Evolutionary conservation across 2,888 invertebrate genomes (phyloP), one percentile per base, ranked within the genome.

Genomic region (Pterostichus madidus): DNA sequence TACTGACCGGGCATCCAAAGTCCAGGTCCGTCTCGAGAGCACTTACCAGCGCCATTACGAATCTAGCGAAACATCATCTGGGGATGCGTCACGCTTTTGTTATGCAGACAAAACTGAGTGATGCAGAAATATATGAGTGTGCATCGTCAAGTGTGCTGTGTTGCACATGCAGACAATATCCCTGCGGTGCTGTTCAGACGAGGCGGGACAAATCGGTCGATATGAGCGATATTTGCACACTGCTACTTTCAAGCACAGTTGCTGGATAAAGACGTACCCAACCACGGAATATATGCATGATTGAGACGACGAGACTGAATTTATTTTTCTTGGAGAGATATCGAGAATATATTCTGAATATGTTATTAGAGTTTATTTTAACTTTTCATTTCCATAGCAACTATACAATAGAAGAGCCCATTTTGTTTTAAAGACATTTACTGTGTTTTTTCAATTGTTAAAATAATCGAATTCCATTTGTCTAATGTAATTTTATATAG

Each of bases 141-240:
- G n/a, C 71, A 39, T 39, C 68, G 68, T 68, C 35, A 15, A 71
- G 39, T 44, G 39, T 39, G 71, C 24, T 77, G 39, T 39, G 71
- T 10, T 77, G 56, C 53, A 77, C 13, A 32, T 49, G 78, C 56
- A 78, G 31, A 75, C 52, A 75, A 75, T 17, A 59, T 31, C 75
- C 46, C 73, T 24, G 73, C 49, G 35, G 68, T 68, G 46, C 32
- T 17, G 32, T 39, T 2, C 6, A 39, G 39, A 7, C 39, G 39
- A 8, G 5, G 39, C 15, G 56, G 32, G 52, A 77, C 53, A 78
- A 78, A 78, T 78, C 78, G 78, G 11, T 78, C 78, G 78, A 78
- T 78, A 78, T 17, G 11, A 32, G 56, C 39, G 56, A 35, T 78
- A 44, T 78, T 78, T 78, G 56, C 59, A 59, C 10, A 24, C 61